Percentiles rank a stretch among this genome's conserved stretches.
Conservation (phyloP, 1,140 invertebrate genomes). For the Laupala kohalensis region DNA sequence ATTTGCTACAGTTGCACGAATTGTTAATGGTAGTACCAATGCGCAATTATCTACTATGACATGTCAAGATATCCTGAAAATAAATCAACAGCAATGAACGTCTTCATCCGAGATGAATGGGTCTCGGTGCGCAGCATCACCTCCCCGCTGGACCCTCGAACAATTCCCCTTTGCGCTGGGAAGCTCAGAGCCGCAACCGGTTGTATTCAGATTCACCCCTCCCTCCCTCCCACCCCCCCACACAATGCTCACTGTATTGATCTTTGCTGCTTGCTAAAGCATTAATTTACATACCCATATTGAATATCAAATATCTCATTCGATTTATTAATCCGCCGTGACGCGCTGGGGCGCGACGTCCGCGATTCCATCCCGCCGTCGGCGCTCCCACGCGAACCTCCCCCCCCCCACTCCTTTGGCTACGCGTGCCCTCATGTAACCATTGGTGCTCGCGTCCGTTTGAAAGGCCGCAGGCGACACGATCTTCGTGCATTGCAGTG, state of each 20-base stretch:
- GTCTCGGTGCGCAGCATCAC: too few relatives aligned
- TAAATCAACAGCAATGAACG: too few relatives aligned
- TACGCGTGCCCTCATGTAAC: too few relatives aligned
- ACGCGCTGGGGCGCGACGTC: background rate
- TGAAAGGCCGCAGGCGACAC: background rate
- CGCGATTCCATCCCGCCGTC: background rate
- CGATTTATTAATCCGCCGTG: background rate
- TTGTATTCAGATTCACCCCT: background rate
- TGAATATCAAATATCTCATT: background rate
- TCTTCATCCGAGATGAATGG: too few relatives aligned
- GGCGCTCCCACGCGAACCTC: too few relatives aligned
- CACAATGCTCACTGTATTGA: background rate
- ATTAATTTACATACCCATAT: background rate
- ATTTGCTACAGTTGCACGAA: too few relatives aligned
- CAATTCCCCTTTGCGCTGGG: background rate
- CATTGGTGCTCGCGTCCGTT: too few relatives aligned
- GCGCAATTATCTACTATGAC: too few relatives aligned
- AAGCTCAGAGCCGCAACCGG: background rate
- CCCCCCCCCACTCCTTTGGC: background rate
- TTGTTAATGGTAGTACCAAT: too few relatives aligned
- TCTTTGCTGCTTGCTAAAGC: background rate
- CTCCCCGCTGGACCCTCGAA: too few relatives aligned
- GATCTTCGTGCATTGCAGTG: background rate
- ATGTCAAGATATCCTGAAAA: too few relatives aligned
- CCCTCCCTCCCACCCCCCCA: too few relatives aligned